Evolutionary conservation across 2,113 vertebrate genomes (phyloP).

Genomic region (Kryptolebias marmoratus): DNA sequence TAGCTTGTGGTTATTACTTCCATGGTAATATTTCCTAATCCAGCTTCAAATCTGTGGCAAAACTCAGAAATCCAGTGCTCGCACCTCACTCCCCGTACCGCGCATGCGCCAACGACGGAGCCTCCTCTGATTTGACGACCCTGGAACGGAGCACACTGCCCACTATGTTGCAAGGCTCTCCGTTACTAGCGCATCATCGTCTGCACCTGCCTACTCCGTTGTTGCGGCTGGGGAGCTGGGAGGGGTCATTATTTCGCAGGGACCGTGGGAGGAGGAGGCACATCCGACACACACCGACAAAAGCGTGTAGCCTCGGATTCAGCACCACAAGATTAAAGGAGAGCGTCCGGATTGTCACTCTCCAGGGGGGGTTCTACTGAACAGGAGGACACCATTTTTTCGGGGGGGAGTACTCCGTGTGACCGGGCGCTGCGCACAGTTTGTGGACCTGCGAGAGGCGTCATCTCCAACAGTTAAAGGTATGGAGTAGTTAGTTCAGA

Average conservation of each 20-base stretch:
- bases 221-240: constrained; percentile 63
- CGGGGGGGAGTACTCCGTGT: constrained; percentile 59
- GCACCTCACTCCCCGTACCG: constrained; percentile 24
- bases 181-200: constrained; percentile 71
- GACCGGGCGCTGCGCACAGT: constrained; percentile 47
- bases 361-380: constrained; percentile 41
- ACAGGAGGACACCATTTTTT: constrained; percentile 39
- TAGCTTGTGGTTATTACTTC: too few relatives aligned
- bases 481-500: constrained; percentile 43
- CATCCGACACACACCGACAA: constrained; percentile 76
- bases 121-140: constrained; percentile 67
- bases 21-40: too few relatives aligned
- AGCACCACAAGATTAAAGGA: constrained; percentile 74
- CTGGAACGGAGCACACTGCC: constrained; percentile 53
- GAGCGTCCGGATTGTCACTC: constrained; percentile 66
- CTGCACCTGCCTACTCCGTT: constrained; percentile 77
- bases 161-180: constrained; percentile 71
- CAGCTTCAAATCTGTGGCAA: constrained; percentile 23
- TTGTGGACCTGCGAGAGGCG: constrained; percentile 65
- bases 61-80: constrained; percentile 27
- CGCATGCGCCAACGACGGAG: constrained; percentile 73
- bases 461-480: constrained; percentile 52
- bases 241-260: constrained; percentile 81
- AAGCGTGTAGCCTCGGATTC: constrained; percentile 75
- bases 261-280: constrained; percentile 63